Evolutionary conservation across 35 echinoderm and acorn worm species (phyloP), one percentile per base, ranked within the genome.

Genomic region (Lytechinus pictus): DNA sequence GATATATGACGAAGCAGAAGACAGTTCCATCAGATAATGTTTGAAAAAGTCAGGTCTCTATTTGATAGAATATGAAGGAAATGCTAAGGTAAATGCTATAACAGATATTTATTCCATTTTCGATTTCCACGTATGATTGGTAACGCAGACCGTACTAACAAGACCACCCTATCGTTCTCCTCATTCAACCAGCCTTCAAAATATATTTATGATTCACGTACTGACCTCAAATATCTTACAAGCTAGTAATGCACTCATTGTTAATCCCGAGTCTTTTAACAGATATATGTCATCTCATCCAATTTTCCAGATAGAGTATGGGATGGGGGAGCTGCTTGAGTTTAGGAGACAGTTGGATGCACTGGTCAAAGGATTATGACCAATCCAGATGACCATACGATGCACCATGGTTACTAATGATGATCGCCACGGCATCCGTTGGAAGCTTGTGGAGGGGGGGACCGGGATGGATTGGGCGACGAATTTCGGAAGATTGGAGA

Each of bases 181-280:
- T 5, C 14, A 79, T 79, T n/a, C 66, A 79, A n/a, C 66, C 66
- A 79, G 66, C 66, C n/a, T 79, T 79, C 66, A 79, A n/a, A 90
- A 90, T 14, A 90, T 90, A 90, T 90, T 90, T 54, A 52, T 90
- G 88, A 90, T 90, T 90, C 88, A 90, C 33, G 33, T 44, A 44
- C 29, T 90, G 88, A 90, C 88, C 88, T 90, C 12, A 79, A 79
- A 79, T 79, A 79, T 79, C 88, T 90, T 52, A 54, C 27, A 90
- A 16, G 88, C 88, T 54, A 90, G 28, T 90, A 90, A 90, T 54
- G 52, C 88, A 52, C 88, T 52, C 52, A 90, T 90, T 90, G 88
- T 90, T 90, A 54, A 90, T 79, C 88, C 28, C 33, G 28, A 90
- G 28, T 44, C 88, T 54, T 90, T 90, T 90, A 90, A 52, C 88